Evolutionary conservation across 2,113 vertebrate species (phyloP), one percentile per base, ranked within the genome.

Genomic region (Melanerpes formicivorus): DNA sequence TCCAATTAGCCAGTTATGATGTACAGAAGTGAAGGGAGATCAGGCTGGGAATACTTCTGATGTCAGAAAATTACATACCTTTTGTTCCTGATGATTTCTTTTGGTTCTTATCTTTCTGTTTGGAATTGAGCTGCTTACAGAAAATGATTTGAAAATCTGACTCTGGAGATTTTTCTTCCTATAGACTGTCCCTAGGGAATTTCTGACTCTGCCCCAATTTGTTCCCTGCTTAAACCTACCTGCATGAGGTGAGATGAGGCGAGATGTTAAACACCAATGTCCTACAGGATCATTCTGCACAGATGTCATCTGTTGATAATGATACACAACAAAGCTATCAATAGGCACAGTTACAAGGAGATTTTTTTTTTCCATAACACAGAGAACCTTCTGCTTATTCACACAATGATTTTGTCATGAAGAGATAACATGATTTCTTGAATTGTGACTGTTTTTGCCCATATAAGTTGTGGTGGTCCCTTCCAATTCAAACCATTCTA

Each of bases 131-230:
- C 87, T 93, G 73, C 80, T 93, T 84, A 56, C 42, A 92, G 79
- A 91, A 93, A 96, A 93, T 80, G 59, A 93, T 95, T 96, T 96
- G 34, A 76, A 94, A 94, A 84, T 67, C 81, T 93, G 93, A 66
- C 63, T 83, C 60, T 9, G 85, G 72, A 89, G 74, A 63, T 77
- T 86, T 74, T 93, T 90, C 75, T 87, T 94, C 34, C 69, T 72
- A 48, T 75, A 92, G 56, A 92, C 10, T 66, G 23, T 95, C 90
- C 87, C 78, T 89, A 90, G 75, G 84, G 78, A 70, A 88, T 95
- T 90, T 87, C 62, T 96, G 82, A 95, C 50, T 55, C 42, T 93
- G 56, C 94, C 95, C 80, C 58, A 76, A 90, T 92, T 96, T 93
- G 90, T 95, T 81, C 52, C 48, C 75, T 88, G 80, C 90, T 97